phyloP scores from a whole-genome alignment of 2,797 vertebrate genomes.

The Esox lucius region DNA sequence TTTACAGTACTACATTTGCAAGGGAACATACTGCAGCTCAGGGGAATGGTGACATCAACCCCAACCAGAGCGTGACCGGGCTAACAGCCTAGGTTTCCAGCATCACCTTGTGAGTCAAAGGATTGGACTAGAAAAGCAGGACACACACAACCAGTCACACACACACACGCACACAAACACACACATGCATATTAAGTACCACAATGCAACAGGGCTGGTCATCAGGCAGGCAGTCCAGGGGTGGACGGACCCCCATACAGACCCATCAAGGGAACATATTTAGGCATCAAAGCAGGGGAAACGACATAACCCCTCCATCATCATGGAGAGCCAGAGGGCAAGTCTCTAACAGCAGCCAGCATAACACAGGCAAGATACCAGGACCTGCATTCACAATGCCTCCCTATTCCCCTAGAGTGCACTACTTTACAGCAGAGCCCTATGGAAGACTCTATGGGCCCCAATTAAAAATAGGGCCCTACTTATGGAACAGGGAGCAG shows the following conservation, averaged over 20 bases:
- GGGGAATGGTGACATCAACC: conserved; percentile 53
- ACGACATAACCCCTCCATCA: conserved; percentile 55
- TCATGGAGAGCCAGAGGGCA: conserved; percentile 51
- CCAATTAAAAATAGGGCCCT: neutral
- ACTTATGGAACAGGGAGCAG: neutral
- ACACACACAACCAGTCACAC: neutral
- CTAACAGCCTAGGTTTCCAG: conserved; percentile 65
- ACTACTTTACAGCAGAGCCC: neutral
- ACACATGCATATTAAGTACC: neutral
- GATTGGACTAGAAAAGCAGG: conserved; percentile 39
- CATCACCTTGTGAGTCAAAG: conserved; percentile 59
- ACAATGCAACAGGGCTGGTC: conserved; percentile 3
- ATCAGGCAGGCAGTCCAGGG: conserved; percentile 31
- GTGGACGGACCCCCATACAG: conserved; percentile 12
- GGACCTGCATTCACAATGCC: conserved; percentile 45
- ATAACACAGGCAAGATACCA: conserved; percentile 48
- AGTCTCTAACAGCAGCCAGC: conserved; percentile 50
- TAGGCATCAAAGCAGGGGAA: conserved; percentile 64
- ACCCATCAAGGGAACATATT: conserved; percentile 43
- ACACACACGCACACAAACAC: neutral
- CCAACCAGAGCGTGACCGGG: conserved; percentile 68
- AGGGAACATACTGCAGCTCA: neutral
- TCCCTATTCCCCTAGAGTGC: conserved; percentile 25
- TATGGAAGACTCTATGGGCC: neutral
- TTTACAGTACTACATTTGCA: neutral